Conservation (phyloP, 2,113 vertebrate genomes). For the Theristicus caerulescens region DNA sequence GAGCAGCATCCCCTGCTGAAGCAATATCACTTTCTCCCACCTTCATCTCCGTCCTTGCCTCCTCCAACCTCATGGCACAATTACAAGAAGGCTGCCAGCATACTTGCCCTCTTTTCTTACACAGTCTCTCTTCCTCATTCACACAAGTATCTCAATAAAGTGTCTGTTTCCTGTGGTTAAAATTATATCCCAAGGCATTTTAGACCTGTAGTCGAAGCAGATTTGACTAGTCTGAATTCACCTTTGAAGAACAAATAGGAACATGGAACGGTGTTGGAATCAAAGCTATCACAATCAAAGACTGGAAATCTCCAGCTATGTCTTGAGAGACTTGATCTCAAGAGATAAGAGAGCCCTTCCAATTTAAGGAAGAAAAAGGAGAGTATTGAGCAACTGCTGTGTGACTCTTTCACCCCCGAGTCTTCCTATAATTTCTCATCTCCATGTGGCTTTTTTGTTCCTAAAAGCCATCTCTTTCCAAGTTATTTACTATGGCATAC, state of each 20-base stretch:
- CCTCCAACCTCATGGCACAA: background rate
- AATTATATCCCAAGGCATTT: background rate
- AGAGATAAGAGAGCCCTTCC: conserved; percentile 19
- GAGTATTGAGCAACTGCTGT: background rate
- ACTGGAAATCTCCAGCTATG: background rate
- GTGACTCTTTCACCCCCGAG: background rate
- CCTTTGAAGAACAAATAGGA: conserved; percentile 51
- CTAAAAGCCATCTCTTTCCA: background rate
- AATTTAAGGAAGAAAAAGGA: conserved; percentile 29
- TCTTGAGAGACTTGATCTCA: background rate
- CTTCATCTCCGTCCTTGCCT: background rate
- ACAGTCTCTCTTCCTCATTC: background rate
- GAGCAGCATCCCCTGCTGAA: background rate
- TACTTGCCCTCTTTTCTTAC: background rate
- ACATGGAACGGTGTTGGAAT: conserved; percentile 9
- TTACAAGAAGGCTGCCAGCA: background rate
- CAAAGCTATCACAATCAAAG: conserved; percentile 12
- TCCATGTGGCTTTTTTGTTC: background rate
- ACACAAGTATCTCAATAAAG: background rate
- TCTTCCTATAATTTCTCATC: background rate
- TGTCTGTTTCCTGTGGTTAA: background rate
- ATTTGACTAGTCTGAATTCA: conserved; percentile 1
- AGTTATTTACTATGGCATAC: background rate
- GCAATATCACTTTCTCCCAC: background rate
- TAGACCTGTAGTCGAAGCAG: background rate